Evolutionary conservation across 2,888 invertebrate species (phyloP).

Genomic region (Phaonia tiefii): DNA sequence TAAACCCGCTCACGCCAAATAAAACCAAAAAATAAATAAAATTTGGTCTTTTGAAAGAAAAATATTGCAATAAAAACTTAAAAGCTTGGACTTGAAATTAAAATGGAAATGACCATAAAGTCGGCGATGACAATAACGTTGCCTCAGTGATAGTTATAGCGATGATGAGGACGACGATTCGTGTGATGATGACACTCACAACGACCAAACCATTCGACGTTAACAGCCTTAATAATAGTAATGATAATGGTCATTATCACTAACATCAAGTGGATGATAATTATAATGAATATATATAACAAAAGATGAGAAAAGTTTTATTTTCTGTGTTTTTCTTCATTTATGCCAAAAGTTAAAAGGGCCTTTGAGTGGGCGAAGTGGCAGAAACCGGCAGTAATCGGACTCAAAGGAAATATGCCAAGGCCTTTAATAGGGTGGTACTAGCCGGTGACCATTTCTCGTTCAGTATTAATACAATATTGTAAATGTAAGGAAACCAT

Average conservation of each 20-base stretch:
- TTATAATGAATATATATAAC: slow-evolving; percentile 29
- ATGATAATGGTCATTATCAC: slow-evolving; percentile 36
- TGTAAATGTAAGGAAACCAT: too few species aligned
- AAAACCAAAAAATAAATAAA: slow-evolving; percentile 31
- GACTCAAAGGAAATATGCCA: slow-evolving; percentile 18
- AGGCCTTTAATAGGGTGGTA: slow-evolving; percentile 2
- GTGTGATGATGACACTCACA: background rate
- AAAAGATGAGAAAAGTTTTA: slow-evolving; percentile 29
- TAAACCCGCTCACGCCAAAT: background rate
- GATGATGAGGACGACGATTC: background rate
- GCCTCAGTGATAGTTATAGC: background rate
- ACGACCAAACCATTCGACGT: background rate
- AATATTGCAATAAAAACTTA: slow-evolving; percentile 25
- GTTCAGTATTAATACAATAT: too few species aligned
- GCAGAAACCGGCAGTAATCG: background rate
- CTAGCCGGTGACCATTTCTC: too few species aligned
- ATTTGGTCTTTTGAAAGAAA: background rate
- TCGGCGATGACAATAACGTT: background rate
- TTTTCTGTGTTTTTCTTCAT: too few species aligned
- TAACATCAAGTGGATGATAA: slow-evolving; percentile 25
- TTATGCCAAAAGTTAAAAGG: background rate
- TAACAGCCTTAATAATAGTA: slow-evolving; percentile 19
- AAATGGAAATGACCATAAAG: slow-evolving; percentile 14
- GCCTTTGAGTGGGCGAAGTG: slow-evolving; percentile 3
- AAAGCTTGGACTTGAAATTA: slow-evolving; percentile 20